Percentiles rank a stretch among this genome's conserved stretches.
phyloP scores from a whole-genome alignment of 1,140 invertebrate species.

The Rhagoletis zephyria region DNA sequence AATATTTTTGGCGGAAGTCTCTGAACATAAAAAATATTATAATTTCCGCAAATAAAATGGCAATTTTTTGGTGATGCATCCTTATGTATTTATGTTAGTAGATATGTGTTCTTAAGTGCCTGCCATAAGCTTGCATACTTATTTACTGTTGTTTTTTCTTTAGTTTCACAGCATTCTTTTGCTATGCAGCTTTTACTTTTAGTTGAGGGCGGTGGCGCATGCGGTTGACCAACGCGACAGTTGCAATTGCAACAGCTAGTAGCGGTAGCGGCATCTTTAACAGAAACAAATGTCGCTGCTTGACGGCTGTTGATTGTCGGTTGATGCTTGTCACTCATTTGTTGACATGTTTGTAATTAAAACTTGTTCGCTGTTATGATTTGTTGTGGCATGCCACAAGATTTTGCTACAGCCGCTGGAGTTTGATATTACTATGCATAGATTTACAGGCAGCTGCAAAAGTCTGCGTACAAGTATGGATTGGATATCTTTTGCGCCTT shows the following conservation, averaged over 20 bases:
- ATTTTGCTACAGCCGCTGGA: neutral
- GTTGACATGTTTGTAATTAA: conserved; percentile 39
- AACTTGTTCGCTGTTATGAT: conserved; percentile 26
- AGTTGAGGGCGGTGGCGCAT: neutral
- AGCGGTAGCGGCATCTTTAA: neutral
- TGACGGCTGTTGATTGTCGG: neutral
- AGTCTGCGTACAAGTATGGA: too few relatives aligned
- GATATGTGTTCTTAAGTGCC: too few relatives aligned
- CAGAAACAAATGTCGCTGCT: neutral
- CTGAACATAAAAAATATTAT: too few relatives aligned
- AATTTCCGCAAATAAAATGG: too few relatives aligned
- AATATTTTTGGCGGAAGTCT: too few relatives aligned
- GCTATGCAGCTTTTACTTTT: conserved; percentile 30
- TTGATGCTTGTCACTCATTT: conserved; percentile 33
- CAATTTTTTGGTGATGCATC: too few relatives aligned
- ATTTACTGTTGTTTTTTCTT: neutral
- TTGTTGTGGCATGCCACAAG: conserved; percentile 33
- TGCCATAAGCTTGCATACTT: too few relatives aligned
- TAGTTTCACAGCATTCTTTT: neutral
- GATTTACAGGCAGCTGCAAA: neutral
- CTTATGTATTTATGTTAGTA: too few relatives aligned
- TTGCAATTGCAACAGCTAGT: neutral
- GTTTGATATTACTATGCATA: neutral
- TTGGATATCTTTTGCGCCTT: too few relatives aligned
- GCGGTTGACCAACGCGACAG: neutral